These are phyloP conservation scores for Papilio polyxenes DNA, from an alignment of 1,140 invertebrate species.

Conservation along the genomic window DNA sequence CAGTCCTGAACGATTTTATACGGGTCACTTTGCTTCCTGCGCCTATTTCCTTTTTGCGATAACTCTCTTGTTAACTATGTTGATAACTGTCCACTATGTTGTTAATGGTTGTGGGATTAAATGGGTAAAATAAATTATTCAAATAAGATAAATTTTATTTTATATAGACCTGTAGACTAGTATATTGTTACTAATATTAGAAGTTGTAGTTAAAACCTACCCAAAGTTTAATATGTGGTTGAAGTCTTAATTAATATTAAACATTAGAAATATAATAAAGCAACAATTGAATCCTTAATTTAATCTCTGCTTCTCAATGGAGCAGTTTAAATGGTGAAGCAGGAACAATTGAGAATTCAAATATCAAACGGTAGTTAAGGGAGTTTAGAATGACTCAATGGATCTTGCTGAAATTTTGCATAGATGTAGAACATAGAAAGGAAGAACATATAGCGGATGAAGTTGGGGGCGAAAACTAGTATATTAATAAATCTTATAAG, in stretches of 20 bases:
- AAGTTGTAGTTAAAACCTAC: not conserved
- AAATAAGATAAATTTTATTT: not conserved
- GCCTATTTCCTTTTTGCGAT: constrained; percentile 28
- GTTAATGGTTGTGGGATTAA: constrained; percentile 10
- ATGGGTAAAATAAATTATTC: not conserved
- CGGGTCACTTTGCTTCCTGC: constrained; percentile 24
- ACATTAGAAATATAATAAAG: not conserved
- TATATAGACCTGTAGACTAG: not conserved
- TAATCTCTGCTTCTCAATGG: no score
- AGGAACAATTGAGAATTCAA: no score
- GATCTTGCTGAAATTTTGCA: no score
- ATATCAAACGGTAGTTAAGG: no score
- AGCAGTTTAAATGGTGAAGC: no score
- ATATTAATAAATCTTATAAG: no score
- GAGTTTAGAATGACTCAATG: no score
- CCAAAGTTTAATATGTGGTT: not conserved
- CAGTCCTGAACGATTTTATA: constrained; percentile 22
- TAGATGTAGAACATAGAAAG: no score
- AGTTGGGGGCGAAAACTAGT: no score
- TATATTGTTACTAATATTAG: not conserved
- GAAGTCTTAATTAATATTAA: not conserved
- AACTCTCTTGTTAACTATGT: constrained; percentile 8
- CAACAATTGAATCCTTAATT: no score
- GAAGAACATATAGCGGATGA: no score
- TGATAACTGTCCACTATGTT: not conserved